Percentiles rank a stretch among this genome's conserved stretches.
These are phyloP conservation scores for Daubentonia madagascariensis DNA, from an alignment of 2,113 vertebrate species.

Conservation along the genomic window DNA sequence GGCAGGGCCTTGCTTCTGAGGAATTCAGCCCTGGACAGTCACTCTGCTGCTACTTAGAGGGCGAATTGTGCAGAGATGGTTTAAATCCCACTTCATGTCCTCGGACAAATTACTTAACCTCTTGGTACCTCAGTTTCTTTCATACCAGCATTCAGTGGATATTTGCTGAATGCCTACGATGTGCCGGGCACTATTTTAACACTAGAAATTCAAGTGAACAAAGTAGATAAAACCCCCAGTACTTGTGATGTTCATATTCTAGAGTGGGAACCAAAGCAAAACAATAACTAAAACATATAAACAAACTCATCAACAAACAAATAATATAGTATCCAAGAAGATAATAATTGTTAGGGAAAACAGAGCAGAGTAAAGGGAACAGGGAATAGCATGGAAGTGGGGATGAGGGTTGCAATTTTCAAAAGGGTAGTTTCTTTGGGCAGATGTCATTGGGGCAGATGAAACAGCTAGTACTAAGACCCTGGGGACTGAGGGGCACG, in stretches of 20 bases:
- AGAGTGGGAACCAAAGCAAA: neutral
- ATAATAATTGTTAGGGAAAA: neutral
- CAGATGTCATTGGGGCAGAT: neutral
- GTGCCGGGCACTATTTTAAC: neutral
- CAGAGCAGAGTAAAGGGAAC: neutral
- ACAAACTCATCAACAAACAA: neutral
- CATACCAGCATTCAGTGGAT: neutral
- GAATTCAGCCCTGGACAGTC: neutral
- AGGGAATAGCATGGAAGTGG: too few relatives aligned
- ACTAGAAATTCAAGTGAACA: neutral
- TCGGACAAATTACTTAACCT: neutral
- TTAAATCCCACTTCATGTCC: neutral
- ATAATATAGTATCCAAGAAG: neutral
- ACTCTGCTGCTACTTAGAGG: neutral
- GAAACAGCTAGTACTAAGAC: neutral
- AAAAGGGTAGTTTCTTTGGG: neutral
- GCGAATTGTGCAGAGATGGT: neutral
- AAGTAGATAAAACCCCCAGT: neutral
- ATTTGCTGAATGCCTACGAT: neutral
- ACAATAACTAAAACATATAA: neutral
- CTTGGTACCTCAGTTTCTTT: neutral
- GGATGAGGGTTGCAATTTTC: neutral
- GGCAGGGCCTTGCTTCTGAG: neutral
- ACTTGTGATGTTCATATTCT: neutral
- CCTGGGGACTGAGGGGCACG: too few relatives aligned